phyloP scores from a whole-genome alignment of 2,797 vertebrate species.

The Percopsis omiscomaycus region DNA sequence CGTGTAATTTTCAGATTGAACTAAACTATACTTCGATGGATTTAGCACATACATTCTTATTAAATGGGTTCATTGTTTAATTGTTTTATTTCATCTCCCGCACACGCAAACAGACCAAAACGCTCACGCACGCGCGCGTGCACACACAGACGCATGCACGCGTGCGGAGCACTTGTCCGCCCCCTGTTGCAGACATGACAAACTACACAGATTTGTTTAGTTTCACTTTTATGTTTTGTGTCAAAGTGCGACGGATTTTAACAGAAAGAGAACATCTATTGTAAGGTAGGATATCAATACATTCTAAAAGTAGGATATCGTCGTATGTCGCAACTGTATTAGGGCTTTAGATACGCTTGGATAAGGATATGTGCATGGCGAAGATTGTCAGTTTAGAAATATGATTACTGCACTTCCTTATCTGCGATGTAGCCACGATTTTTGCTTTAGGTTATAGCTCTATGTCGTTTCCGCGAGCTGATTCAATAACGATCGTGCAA shows the following conservation, averaged over 20 bases:
- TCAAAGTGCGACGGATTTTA: constrained; percentile 34
- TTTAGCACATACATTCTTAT: too few species aligned
- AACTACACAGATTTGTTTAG: constrained; percentile 13
- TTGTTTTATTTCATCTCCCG: too few species aligned
- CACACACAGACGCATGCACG: background rate
- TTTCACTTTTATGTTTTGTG: constrained; percentile 62
- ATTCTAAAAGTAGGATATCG: background rate
- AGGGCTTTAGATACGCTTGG: background rate
- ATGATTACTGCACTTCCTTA: constrained; percentile 61
- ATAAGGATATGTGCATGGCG: background rate
- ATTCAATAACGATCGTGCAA: too few species aligned
- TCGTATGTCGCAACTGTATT: background rate
- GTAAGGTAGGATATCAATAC: background rate
- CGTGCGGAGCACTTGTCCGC: constrained; percentile 16
- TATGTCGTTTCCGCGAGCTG: too few species aligned
- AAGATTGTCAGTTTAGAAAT: constrained; percentile 19
- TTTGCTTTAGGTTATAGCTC: too few species aligned
- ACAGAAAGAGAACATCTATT: constrained; percentile 37
- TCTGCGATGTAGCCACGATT: constrained; percentile 23
- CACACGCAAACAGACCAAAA: too few species aligned
- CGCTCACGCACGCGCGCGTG: too few species aligned
- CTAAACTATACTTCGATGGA: too few species aligned
- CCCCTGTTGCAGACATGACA: constrained; percentile 26
- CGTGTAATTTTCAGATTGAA: too few species aligned
- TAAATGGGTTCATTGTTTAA: too few species aligned